phyloP scores from a whole-genome alignment of 2,888 invertebrate genomes.

The Caenorhabditis sp. region DNA sequence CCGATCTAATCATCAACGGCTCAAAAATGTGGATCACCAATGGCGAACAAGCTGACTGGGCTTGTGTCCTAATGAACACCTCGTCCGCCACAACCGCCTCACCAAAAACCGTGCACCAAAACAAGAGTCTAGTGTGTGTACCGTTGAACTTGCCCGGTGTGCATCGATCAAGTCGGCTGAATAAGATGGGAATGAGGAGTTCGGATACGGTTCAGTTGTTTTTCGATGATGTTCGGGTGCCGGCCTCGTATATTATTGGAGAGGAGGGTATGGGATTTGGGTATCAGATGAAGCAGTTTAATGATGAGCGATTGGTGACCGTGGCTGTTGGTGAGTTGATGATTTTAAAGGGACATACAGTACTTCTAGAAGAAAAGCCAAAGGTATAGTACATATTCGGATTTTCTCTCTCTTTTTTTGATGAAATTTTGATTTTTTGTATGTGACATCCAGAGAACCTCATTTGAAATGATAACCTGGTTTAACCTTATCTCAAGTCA shows the following conservation, averaged over 20 bases:
- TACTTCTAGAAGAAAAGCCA: too few relatives aligned
- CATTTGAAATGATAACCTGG: too few relatives aligned
- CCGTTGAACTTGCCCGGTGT: conserved; percentile 70
- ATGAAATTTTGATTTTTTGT: too few relatives aligned
- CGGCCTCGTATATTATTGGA: conserved; percentile 74
- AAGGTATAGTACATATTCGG: not conserved
- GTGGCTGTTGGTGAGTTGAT: conserved; percentile 57
- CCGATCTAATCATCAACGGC: conserved; percentile 75
- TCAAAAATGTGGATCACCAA: conserved; percentile 77
- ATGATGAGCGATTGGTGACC: conserved; percentile 75
- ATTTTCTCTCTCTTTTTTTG: too few relatives aligned
- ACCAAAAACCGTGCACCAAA: conserved; percentile 71
- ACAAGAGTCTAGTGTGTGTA: conserved; percentile 75
- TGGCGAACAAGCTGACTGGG: conserved; percentile 75
- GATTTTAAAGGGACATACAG: not conserved
- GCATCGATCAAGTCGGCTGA: conserved; percentile 72
- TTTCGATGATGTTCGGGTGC: conserved; percentile 75
- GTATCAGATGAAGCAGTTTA: conserved; percentile 76
- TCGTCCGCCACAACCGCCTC: conserved; percentile 65
- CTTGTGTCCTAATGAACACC: conserved; percentile 76
- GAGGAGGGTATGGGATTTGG: conserved; percentile 74
- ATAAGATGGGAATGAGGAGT: conserved; percentile 75
- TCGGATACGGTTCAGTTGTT: conserved; percentile 76
- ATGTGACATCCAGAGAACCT: too few relatives aligned
- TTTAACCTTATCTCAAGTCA: too few relatives aligned